Evolutionary conservation across 2,113 vertebrate genomes (phyloP).

Genomic region (Cyrtonyx montezumae): DNA sequence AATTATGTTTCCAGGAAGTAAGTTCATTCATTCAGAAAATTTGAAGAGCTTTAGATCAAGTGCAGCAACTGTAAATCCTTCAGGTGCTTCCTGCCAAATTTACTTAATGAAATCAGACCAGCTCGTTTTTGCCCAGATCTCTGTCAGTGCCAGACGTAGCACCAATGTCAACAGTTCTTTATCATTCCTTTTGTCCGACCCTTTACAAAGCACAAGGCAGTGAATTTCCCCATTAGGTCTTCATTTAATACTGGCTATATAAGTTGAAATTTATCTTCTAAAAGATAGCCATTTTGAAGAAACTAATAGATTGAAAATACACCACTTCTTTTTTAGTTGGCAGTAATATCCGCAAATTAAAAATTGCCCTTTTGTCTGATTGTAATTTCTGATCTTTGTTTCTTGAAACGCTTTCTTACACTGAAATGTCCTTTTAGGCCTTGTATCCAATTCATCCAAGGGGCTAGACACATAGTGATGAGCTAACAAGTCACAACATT

Average conservation of each 20-base stretch:
- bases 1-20: neutral
- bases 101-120: neutral
- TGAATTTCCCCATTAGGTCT: neutral
- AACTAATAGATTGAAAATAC: neutral
- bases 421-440: neutral
- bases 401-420: neutral
- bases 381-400: neutral
- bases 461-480: too few species aligned
- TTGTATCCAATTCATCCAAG: neutral
- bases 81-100: neutral
- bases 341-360: neutral
- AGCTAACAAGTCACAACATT: neutral
- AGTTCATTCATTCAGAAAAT: neutral
- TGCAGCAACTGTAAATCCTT: neutral
- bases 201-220: neutral
- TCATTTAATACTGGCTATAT: neutral
- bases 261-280: neutral
- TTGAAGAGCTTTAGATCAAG: neutral
- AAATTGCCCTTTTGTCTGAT: neutral
- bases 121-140: neutral
- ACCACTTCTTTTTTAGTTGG: neutral
- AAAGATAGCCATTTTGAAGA: neutral
- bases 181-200: neutral
- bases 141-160: neutral
- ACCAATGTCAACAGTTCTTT: neutral